These are phyloP conservation scores for Tauraco erythrolophus DNA, from an alignment of 2,113 vertebrate genomes.

Conservation along the genomic window DNA sequence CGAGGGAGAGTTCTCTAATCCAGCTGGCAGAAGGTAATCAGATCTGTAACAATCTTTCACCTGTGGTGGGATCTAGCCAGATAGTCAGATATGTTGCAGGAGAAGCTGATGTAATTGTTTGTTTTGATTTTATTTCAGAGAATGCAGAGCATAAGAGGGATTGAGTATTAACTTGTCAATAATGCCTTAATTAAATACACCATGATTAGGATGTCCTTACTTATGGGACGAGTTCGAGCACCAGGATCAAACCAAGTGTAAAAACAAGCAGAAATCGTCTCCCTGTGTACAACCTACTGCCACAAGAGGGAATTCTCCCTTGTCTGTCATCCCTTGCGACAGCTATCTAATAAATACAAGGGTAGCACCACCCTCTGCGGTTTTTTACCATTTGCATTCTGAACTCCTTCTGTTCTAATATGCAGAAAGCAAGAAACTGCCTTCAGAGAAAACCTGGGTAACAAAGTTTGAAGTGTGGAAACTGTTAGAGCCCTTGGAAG, in stretches of 20 bases:
- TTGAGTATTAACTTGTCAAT: background rate
- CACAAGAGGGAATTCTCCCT: background rate
- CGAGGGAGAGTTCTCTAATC: background rate
- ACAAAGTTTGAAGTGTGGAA: background rate
- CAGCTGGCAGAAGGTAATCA: background rate
- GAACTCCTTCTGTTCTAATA: background rate
- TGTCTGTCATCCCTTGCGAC: background rate
- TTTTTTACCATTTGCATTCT: background rate
- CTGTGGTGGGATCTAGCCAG: background rate
- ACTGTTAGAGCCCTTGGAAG: background rate
- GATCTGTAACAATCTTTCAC: background rate
- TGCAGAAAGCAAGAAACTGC: background rate
- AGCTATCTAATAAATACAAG: background rate
- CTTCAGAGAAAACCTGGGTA: background rate
- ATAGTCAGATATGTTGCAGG: background rate
- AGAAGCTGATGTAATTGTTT: background rate
- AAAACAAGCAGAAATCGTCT: background rate
- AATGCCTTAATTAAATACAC: background rate
- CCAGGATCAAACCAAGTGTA: background rate
- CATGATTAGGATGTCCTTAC: background rate
- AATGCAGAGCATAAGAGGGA: background rate
- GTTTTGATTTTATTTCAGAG: background rate
- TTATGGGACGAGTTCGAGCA: background rate
- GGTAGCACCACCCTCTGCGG: background rate
- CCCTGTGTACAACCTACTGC: background rate